These are phyloP conservation scores for Drosophila fulvimacula DNA, from an alignment of 2,888 invertebrate species.

Conservation along the genomic window DNA sequence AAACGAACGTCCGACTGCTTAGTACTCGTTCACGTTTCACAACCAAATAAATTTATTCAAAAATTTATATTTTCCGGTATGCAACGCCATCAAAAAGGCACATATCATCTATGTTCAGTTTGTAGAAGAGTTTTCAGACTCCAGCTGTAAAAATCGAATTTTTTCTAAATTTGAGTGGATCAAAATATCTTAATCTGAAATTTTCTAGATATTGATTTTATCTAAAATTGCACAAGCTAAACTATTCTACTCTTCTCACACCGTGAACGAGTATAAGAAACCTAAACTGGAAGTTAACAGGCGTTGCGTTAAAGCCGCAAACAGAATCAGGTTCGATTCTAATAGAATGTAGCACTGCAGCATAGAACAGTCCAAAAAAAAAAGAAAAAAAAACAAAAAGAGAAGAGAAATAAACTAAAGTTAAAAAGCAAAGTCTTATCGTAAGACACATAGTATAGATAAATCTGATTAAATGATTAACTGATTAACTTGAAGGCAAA, in stretches of 20 bases:
- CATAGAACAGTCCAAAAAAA: conserved; percentile 26
- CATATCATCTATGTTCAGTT: background rate
- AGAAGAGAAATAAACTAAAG: conserved; percentile 17
- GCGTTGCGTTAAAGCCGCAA: conserved; percentile 39
- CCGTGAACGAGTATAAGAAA: conserved; percentile 2
- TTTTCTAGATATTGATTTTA: too few species aligned
- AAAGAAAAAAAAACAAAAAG: background rate
- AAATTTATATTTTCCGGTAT: background rate
- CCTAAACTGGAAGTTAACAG: conserved; percentile 57
- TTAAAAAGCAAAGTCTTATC: background rate
- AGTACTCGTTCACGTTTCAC: conserved; percentile 1
- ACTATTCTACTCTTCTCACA: background rate
- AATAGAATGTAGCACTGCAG: conserved; percentile 28
- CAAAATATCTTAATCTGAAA: background rate
- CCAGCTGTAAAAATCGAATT: background rate
- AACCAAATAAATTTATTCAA: background rate
- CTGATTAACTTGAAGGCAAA: conserved; percentile 56
- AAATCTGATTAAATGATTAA: conserved; percentile 41
- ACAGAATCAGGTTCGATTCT: conserved; percentile 60
- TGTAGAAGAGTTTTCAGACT: background rate
- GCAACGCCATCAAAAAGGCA: background rate
- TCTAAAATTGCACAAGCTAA: background rate
- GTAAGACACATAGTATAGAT: conserved; percentile 11
- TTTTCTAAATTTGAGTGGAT: too few species aligned
- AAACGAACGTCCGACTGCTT: background rate